A percentile compares a stretch with the other conserved stretches of the same genome.
phyloP scores from a whole-genome alignment of 2,113 vertebrate genomes.

The Nycticorax nycticorax region DNA sequence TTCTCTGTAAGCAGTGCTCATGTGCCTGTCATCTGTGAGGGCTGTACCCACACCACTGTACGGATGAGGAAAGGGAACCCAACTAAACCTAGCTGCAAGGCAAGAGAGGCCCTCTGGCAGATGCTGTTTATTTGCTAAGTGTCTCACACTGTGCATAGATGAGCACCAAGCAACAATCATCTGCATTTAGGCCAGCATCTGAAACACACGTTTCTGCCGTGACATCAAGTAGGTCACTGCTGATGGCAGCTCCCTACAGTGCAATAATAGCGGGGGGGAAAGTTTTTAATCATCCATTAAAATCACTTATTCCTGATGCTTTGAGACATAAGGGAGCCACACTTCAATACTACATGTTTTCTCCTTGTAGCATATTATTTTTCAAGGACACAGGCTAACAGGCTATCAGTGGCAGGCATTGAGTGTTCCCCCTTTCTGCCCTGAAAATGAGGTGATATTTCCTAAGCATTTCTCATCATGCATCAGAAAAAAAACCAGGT shows the following conservation, averaged over 20 bases:
- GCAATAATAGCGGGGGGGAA: background rate
- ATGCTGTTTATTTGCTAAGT: background rate
- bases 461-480: background rate
- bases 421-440: background rate
- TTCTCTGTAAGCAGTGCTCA: background rate
- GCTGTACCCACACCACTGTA: background rate
- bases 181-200: background rate
- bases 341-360: background rate
- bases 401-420: background rate
- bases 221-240: background rate
- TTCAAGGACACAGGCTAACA: background rate
- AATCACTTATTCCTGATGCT: background rate
- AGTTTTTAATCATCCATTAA: background rate
- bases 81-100: background rate
- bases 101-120: background rate
- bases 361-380: background rate
- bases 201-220: background rate
- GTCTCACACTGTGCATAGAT: background rate
- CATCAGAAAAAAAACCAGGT: background rate
- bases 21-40: background rate
- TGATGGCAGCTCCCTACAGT: background rate
- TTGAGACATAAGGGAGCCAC: background rate
- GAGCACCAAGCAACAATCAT: background rate
- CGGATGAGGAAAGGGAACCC: fast-evolving
- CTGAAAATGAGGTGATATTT: background rate